These are phyloP conservation scores for Limnothrissa miodon DNA, from an alignment of 2,113 vertebrate species.

Conservation along the genomic window DNA sequence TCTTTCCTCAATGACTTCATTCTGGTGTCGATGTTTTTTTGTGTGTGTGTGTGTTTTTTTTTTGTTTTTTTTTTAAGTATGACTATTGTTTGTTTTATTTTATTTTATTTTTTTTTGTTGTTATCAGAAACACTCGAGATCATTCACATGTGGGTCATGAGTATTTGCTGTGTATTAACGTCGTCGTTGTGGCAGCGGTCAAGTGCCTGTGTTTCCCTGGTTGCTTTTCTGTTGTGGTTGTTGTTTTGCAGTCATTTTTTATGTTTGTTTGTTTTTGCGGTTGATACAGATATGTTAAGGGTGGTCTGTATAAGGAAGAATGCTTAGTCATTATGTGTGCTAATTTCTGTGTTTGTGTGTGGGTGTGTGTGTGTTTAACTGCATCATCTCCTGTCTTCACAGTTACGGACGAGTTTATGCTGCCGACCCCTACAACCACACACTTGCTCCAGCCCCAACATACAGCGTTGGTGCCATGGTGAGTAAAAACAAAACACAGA, in stretches of 20 bases:
- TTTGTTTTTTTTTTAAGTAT: background rate
- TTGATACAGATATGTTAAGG: background rate
- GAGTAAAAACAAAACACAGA: constrained; percentile 57
- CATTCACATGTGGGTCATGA: constrained; percentile 37
- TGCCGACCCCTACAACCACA: constrained; percentile 98
- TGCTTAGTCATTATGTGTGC: background rate
- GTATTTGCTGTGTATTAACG: constrained; percentile 31
- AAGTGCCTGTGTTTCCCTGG: background rate
- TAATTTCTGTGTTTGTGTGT: background rate
- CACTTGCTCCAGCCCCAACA: constrained; percentile 98
- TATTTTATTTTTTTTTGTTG: background rate
- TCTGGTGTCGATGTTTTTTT: constrained; percentile 21
- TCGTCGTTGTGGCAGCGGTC: background rate
- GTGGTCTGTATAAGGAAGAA: background rate
- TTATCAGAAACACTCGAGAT: constrained; percentile 37
- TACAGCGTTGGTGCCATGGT: constrained; percentile 99
- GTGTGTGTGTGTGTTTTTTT: background rate
- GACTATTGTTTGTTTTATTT: background rate
- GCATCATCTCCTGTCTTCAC: constrained; percentile 57
- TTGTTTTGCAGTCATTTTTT: background rate
- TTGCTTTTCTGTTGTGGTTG: constrained; percentile 21
- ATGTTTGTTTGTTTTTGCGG: constrained; percentile 18
- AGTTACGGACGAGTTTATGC: constrained; percentile 99
- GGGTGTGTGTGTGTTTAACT: background rate
- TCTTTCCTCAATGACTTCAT: constrained; percentile 40